Base-by-base conservation (phyloP, 2,113 vertebrate genomes). In the Ctenomys sociabilis region DNA sequence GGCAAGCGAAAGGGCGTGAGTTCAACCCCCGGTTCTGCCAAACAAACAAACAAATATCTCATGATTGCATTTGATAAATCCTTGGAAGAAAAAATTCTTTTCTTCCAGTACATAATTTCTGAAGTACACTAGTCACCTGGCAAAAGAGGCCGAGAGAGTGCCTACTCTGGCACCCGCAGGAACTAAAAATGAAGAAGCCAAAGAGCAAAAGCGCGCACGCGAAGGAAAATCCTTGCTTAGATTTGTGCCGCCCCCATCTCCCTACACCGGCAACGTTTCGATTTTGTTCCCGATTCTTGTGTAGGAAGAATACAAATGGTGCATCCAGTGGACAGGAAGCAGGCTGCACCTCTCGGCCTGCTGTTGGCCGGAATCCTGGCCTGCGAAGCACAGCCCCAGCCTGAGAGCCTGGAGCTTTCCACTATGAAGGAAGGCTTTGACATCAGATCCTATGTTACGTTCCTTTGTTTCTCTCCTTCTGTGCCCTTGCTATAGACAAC, bases 181-280 rank as follows among this genome's bases (percentile, higher is more conserved):
- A 90, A 81, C 37, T 45, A 28, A 87, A 77, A 70, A 70, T 30
- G 77, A 72, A 89, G 32, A 68, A 82, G 8, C 49, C 22, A 28
- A 80, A 35, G 35, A 64, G 90, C 35, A 87, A 66, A 59, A 90
- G 75, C 52, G 10, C 52, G 85, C 35, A 86, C 90, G 84, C 70
- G 85, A 45, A 88, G 49, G 68, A 87, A 90, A n/a, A 17, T 16
- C 6, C 78, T 70, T 85, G 78, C 64, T 96, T 95, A 63, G 57
- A 83, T 92, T 78, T 54, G 28, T 52, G 75, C 13, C 61, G 13
- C 14, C 10, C 77, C 54, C 59, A 6, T 75, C n/a, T 93, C 89
- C 84, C 54, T 43, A 5, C 4, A 32, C 0, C 30, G 80, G 16
- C 37, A 54, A 57, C 63, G n/a, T 70, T 87, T 68, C 72, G 45